Evolutionary conservation across 2,797 vertebrate species (phyloP).

Genomic region (Leptodactylus fallax): DNA sequence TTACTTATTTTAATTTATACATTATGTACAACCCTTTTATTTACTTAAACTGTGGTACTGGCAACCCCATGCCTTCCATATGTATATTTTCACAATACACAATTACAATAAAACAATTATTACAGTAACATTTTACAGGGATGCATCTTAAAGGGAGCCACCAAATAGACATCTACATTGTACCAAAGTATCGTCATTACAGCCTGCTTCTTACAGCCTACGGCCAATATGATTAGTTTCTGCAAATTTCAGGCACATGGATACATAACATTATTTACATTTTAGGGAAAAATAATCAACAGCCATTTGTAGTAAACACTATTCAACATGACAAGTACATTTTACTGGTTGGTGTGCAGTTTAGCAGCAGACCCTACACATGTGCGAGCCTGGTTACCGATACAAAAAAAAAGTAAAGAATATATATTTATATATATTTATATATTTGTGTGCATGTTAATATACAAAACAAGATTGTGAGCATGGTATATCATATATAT

Average conservation of each 20-base stretch:
- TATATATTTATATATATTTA: conserved; percentile 77
- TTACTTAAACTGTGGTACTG: conserved; percentile 81
- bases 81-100: conserved; percentile 95
- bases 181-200: conserved; percentile 84
- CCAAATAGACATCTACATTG: conserved; percentile 86
- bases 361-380: conserved; percentile 82
- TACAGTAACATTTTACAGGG: conserved; percentile 92
- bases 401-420: conserved; percentile 85
- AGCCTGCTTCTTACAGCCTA: conserved; percentile 83
- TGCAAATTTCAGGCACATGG: conserved; percentile 94
- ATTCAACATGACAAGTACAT: conserved; percentile 78
- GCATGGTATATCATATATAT: conserved; percentile 63
- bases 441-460: conserved; percentile 74
- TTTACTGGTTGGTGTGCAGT: conserved; percentile 81
- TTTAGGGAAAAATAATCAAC: conserved; percentile 78
- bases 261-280: conserved; percentile 89
- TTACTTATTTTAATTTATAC: conserved; percentile 90
- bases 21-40: conserved; percentile 85
- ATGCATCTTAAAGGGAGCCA: conserved; percentile 88
- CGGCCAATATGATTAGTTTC: conserved; percentile 81
- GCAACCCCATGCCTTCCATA: conserved; percentile 86
- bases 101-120: conserved; percentile 94
- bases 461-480: conserved; percentile 72
- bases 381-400: conserved; percentile 83
- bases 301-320: conserved; percentile 78